A percentile compares a stretch with the other conserved stretches of the same genome.
phyloP scores from a whole-genome alignment of 1,140 invertebrate species.

The Drosophila novamexicana region DNA sequence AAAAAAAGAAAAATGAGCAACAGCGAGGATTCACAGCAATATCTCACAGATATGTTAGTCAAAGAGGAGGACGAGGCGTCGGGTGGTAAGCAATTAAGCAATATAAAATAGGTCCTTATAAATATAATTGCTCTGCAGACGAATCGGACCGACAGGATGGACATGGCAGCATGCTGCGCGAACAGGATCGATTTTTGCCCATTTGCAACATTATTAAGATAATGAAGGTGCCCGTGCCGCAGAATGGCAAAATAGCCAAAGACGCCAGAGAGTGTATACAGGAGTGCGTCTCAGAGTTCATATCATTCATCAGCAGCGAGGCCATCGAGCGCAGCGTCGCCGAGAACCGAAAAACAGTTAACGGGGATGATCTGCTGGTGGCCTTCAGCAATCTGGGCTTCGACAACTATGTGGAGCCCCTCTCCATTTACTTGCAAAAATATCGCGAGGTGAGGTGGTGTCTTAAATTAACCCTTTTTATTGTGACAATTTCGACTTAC shows the following conservation, averaged over 20 bases:
- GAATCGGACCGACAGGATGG: constrained; percentile 76
- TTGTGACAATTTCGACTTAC: not conserved
- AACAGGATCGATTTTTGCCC: constrained; percentile 98
- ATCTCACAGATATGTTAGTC: constrained; percentile 65
- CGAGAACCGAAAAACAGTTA: constrained; percentile 99
- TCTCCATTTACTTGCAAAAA: constrained; percentile 98
- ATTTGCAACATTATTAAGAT: constrained; percentile 99
- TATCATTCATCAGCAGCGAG: constrained; percentile 99
- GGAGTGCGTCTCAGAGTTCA: constrained; percentile 99
- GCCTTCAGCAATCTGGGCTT: constrained; percentile 99
- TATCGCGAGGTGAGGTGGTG: constrained; percentile 90
- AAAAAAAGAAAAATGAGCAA: constrained; percentile 64
- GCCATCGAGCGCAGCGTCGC: constrained; percentile 98
- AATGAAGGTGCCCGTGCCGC: constrained; percentile 99
- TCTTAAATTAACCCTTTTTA: not conserved
- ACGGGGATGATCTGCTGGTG: constrained; percentile 98
- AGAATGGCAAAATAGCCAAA: constrained; percentile 99
- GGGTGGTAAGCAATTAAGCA: constrained; percentile 51
- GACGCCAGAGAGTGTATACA: constrained; percentile 99
- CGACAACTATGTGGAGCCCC: constrained; percentile 98
- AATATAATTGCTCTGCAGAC: constrained; percentile 35
- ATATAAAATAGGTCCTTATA: not conserved
- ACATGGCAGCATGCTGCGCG: constrained; percentile 86
- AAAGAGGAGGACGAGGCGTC: constrained; percentile 76
- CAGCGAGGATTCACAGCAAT: constrained; percentile 77